Evolutionary conservation across 2,113 vertebrate genomes (phyloP).

Genomic region (Aythya baeri): DNA sequence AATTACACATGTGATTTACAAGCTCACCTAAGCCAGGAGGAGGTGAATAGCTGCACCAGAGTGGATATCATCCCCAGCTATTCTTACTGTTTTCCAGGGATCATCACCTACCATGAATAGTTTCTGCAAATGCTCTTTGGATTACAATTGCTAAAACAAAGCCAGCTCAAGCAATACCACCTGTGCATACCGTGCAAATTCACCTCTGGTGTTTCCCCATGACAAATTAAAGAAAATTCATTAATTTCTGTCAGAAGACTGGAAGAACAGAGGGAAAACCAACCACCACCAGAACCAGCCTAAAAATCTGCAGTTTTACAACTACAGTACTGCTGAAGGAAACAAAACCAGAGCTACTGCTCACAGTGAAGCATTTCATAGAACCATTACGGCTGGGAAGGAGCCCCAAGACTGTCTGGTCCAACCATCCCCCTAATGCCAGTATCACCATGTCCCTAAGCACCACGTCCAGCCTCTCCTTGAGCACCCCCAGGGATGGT

Average conservation of each 20-base stretch:
- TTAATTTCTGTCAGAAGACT: background rate
- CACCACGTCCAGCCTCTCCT: too few species aligned
- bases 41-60: background rate
- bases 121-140: background rate
- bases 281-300: background rate
- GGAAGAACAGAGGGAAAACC: background rate
- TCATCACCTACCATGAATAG: background rate
- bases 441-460: too few species aligned
- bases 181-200: accelerated
- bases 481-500: too few species aligned
- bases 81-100: background rate
- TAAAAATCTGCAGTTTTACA: background rate
- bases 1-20: background rate
- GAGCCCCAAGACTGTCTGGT: too few species aligned
- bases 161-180: background rate
- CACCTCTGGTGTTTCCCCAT: background rate
- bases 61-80: background rate
- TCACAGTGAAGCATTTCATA: too few species aligned
- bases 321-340: background rate
- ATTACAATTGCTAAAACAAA: background rate
- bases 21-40: background rate
- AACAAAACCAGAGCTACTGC: background rate
- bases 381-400: too few species aligned
- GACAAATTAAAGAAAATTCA: background rate
- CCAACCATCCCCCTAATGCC: too few species aligned